Base-by-base conservation (phyloP, 2,888 invertebrate species). In the Adineta ricciae region DNA sequence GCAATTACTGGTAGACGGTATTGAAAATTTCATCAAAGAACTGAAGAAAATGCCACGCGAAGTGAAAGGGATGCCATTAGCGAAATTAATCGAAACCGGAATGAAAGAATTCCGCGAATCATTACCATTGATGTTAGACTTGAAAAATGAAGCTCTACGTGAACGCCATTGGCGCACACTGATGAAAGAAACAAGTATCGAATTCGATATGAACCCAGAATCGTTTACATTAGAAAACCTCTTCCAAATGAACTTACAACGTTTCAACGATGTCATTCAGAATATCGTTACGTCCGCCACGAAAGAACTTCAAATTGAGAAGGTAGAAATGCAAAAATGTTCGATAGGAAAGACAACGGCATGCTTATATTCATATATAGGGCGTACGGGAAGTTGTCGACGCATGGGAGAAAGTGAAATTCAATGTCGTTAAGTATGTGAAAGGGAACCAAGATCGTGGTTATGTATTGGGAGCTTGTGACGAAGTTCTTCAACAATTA, bases 191-290 rank as follows among this genome's bases (percentile, higher is more conserved):
- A 96, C 96, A 24, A 94, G 94, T 89, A 91, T 90, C 88, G 89
- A 92, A 86, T 96, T 96, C 89, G 95, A 96, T 88, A 95, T 96
- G 94, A 92, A 94, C 3, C 93, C 95, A 4, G 94, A 95, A 36
- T 93, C 94, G n/a, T 96, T 96, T 88, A 96, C 96, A 0, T 91
- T 96, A 86, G 95, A 95, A 86, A 95, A 96, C 89, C 94, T 96
- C 93, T 96, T 96, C 89, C 93, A 94, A 1, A 96, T 96, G 96
- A 94, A 96, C 88, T 91, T 96, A 86, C 94, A 95, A 88, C 93
- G 94, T 87, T 95, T 94, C 89, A 89, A 90, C 54, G 95, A 95
- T 0, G 94, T 94, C 8, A 95, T 95, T 56, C 94, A 94, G 88
- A 93, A 94, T 89, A 96, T 96, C 85, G 94, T 96, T 46, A 95